Conservation (phyloP, 2,113 vertebrate species). For the Hyla sarda region DNA sequence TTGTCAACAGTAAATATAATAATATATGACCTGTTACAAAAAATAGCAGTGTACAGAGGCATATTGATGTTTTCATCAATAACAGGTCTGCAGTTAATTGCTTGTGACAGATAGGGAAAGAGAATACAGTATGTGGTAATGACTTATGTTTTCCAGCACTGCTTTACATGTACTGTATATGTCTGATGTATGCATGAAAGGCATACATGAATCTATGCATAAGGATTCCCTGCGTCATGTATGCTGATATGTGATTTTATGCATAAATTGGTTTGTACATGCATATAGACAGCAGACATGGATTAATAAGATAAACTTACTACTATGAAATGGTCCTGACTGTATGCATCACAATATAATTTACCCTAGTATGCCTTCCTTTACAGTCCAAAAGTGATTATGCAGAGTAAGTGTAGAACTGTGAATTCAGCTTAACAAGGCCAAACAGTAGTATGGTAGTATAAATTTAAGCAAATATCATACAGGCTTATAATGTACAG, state of each 20-base stretch:
- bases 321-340: neutral
- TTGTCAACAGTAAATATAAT: neutral
- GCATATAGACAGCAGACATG: slow-evolving; percentile 40
- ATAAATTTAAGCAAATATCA: too few relatives aligned
- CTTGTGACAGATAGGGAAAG: neutral
- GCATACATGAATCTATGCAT: slow-evolving; percentile 57
- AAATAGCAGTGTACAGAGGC: neutral
- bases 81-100: slow-evolving; percentile 3
- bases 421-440: neutral
- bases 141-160: slow-evolving; percentile 36
- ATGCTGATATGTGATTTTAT: slow-evolving; percentile 38
- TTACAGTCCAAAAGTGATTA: neutral
- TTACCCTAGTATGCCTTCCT: neutral
- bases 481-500: too few relatives aligned
- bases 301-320: neutral
- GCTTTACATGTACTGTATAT: slow-evolving; percentile 29
- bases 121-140: slow-evolving; percentile 31
- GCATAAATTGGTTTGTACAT: slow-evolving; percentile 58
- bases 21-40: neutral
- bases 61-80: neutral
- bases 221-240: slow-evolving; percentile 47
- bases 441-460: neutral
- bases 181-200: slow-evolving; percentile 53
- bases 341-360: neutral
- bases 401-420: neutral